Evolutionary conservation across 2,797 vertebrate species (phyloP), one percentile per base, ranked within the genome.

Genomic region (Myiotriccus ornatus): DNA sequence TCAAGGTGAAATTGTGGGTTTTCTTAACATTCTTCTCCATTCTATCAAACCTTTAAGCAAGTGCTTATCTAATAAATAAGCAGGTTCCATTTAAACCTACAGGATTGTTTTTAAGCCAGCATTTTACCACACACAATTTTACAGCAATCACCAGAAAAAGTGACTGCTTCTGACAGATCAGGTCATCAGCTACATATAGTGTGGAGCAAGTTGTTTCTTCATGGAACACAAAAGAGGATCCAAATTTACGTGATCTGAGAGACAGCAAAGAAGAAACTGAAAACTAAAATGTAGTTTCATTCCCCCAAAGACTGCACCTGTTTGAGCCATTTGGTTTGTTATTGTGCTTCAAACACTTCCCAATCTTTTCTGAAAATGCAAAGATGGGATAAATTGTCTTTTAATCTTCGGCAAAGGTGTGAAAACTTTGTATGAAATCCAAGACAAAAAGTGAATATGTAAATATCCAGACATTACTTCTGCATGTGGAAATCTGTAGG

Each of bases 251-350:
- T 68, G 34, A 57, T 10, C 6, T n/a, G 30, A 43, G 6, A 27
- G 50, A 60, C 0, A 62, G 30, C 78, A 78, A 74, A 46, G 15
- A 76, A 83, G 13, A 81, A 84, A 69, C 28, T 0, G 43, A 16
- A 49, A 43, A 35, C 7, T 2, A 7, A 34, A 56, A 16, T 22
- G 4, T 5, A 5, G 0, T 7, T 39, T 64, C 9, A 24, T 41
- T 5, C 13, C 13, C 37, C 35, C 6, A 21, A 35, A 50, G 1
- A 12, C 35, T 55, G 14, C 10, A 14, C 6, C 9, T 62, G 2
- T 74, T 73, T 55, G 35, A 85, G 14, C 9, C 5, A 10, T 49
- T 77, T 75, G 25, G 4, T 32, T 83, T 78, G 8, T n/a, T 28
- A 34, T 24, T 3, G 2, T 50, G 12, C 8, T 74, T 74, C 52